phyloP scores from a whole-genome alignment of 2,797 vertebrate species.

The Gallinago solitaria region DNA sequence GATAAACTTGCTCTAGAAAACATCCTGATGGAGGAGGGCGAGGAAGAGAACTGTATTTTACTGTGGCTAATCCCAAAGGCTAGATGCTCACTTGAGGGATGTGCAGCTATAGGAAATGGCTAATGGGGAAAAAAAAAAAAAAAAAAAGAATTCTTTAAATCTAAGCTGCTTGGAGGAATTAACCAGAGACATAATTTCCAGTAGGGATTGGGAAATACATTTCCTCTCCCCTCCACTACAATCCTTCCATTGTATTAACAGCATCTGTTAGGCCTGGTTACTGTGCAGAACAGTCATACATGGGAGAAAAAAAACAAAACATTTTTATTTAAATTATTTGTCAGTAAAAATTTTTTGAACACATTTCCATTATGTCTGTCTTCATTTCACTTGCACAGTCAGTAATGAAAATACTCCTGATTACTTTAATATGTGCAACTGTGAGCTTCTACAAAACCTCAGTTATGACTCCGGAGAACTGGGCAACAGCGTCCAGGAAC shows the following conservation, averaged over 20 bases:
- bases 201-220: conserved; percentile 56
- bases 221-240: conserved; percentile 46
- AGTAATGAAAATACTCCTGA: conserved; percentile 46
- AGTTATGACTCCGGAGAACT: not conserved
- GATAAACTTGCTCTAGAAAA: not conserved
- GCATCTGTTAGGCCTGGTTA: conserved; percentile 44
- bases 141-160: not conserved
- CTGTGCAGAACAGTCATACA: not conserved
- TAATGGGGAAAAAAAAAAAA: not conserved
- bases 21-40: not conserved
- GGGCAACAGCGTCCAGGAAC: not conserved
- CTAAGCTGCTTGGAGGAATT: conserved; percentile 51
- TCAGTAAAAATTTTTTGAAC: conserved; percentile 22
- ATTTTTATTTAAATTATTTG: conserved; percentile 30
- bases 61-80: not conserved
- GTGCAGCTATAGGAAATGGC: not conserved
- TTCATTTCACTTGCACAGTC: conserved; percentile 47
- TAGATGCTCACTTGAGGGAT: not conserved
- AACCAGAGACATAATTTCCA: conserved; percentile 50
- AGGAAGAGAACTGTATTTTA: not conserved
- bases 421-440: conserved; percentile 49
- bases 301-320: not conserved
- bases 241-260: conserved; percentile 50
- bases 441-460: not conserved
- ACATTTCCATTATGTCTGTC: conserved; percentile 51